phyloP scores from a whole-genome alignment of 1,140 invertebrate genomes.

The Piezodorus guildinii region DNA sequence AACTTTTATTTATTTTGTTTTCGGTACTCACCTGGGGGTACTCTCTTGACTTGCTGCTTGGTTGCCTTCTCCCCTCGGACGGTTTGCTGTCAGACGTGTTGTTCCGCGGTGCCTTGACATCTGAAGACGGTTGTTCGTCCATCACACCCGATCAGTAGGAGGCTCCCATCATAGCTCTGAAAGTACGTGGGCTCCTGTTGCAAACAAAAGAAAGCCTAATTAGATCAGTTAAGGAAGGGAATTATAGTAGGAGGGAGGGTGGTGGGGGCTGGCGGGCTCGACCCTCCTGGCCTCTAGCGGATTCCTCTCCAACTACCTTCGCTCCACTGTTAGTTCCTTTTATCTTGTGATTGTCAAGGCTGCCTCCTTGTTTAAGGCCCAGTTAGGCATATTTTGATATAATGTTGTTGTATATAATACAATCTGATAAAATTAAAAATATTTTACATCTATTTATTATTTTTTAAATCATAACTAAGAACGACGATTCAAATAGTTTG shows the following conservation, averaged over 20 bases:
- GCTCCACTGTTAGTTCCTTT: slow-evolving; percentile 22
- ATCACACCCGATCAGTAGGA: too few relatives aligned
- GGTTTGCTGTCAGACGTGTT: too few relatives aligned
- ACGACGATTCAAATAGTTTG: too few relatives aligned
- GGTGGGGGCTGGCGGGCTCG: not conserved
- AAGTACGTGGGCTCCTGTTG: slow-evolving; percentile 5
- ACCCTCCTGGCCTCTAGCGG: not conserved
- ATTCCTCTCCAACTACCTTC: slow-evolving; percentile 18
- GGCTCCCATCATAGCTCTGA: not conserved
- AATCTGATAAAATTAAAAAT: too few relatives aligned
- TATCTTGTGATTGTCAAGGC: slow-evolving; percentile 8
- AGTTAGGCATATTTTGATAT: too few relatives aligned
- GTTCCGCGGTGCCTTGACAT: too few relatives aligned
- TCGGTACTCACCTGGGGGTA: not conserved
- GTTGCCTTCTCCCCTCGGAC: not conserved
- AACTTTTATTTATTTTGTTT: too few relatives aligned
- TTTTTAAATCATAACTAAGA: too few relatives aligned
- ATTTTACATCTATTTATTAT: too few relatives aligned
- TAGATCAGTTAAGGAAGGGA: slow-evolving; percentile 14
- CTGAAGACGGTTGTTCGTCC: too few relatives aligned
- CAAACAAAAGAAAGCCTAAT: slow-evolving; percentile 16
- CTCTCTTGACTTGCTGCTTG: not conserved
- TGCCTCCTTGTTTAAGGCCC: too few relatives aligned
- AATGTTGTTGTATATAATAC: too few relatives aligned
- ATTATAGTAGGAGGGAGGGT: not conserved